Evolutionary conservation across 2,888 invertebrate species (phyloP).

Genomic region (Callinectes sapidus): DNA sequence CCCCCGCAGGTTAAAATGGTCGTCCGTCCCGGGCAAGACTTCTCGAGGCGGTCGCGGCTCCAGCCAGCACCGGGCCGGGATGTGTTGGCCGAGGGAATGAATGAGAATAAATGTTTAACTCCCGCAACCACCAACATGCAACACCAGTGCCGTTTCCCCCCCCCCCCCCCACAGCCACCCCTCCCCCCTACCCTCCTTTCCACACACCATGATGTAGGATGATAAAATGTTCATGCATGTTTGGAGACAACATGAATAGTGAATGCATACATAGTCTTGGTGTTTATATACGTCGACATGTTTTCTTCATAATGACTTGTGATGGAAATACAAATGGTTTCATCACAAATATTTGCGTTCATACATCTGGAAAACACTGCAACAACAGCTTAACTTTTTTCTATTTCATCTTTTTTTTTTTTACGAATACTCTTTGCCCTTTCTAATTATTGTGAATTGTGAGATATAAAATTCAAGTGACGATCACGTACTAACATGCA

Average conservation of each 20-base stretch:
- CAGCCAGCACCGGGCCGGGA: neutral
- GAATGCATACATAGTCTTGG: neutral
- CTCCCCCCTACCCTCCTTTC: neutral
- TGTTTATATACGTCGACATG: neutral
- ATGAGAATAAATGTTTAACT: constrained; percentile 16
- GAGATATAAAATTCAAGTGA: neutral
- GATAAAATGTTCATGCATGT: neutral
- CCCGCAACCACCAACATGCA: neutral
- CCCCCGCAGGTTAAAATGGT: constrained; percentile 24
- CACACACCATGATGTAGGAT: neutral
- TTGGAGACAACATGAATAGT: neutral
- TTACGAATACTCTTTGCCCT: neutral
- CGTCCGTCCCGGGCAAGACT: constrained; percentile 33
- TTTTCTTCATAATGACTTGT: neutral
- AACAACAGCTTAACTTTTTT: neutral
- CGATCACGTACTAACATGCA: neutral
- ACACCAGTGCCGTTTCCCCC: neutral
- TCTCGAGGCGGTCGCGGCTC: neutral
- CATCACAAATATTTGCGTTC: neutral
- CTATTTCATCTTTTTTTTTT: neutral
- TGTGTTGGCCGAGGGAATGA: constrained; percentile 14
- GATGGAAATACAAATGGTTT: neutral
- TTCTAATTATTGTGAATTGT: neutral
- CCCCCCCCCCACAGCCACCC: neutral
- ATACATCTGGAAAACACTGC: neutral